phyloP scores from a whole-genome alignment of 2,888 invertebrate genomes.

The Vanessa cardui region DNA sequence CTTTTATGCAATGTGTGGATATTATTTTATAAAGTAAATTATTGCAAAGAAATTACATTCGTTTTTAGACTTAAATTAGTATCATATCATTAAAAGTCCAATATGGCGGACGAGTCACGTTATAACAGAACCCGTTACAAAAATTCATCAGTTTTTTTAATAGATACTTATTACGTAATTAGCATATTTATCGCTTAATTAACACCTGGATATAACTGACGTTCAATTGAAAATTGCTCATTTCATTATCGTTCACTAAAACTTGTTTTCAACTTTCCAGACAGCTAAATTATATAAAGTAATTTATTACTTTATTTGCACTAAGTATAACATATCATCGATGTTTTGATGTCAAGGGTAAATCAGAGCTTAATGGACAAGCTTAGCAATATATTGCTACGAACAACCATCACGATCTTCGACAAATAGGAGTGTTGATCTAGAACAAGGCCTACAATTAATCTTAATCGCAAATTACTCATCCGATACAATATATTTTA shows the following conservation, averaged over 20 bases:
- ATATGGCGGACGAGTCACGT: too few relatives aligned
- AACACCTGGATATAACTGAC: too few relatives aligned
- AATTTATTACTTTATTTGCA: slow-evolving; percentile 1
- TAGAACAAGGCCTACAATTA: slow-evolving; percentile 14
- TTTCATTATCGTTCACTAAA: too few relatives aligned
- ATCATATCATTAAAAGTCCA: background rate
- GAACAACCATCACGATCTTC: slow-evolving; percentile 5
- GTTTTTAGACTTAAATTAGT: background rate
- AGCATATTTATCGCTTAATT: too few relatives aligned
- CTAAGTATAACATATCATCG: background rate
- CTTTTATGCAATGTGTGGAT: too few relatives aligned
- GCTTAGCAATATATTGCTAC: slow-evolving; percentile 5
- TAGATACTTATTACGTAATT: too few relatives aligned
- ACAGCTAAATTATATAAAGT: background rate
- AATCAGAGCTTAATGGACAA: slow-evolving; percentile 2
- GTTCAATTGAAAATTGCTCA: too few relatives aligned
- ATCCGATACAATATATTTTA: background rate
- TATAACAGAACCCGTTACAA: too few relatives aligned
- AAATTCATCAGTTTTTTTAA: too few relatives aligned
- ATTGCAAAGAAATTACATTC: background rate
- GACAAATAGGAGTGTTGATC: slow-evolving; percentile 8
- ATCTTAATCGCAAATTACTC: background rate
- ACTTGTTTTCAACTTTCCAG: background rate
- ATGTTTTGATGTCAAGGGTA: slow-evolving; percentile 13
- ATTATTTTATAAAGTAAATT: background rate